These are phyloP conservation scores for Talpa occidentalis DNA, from an alignment of 2,113 vertebrate species.

Conservation along the genomic window DNA sequence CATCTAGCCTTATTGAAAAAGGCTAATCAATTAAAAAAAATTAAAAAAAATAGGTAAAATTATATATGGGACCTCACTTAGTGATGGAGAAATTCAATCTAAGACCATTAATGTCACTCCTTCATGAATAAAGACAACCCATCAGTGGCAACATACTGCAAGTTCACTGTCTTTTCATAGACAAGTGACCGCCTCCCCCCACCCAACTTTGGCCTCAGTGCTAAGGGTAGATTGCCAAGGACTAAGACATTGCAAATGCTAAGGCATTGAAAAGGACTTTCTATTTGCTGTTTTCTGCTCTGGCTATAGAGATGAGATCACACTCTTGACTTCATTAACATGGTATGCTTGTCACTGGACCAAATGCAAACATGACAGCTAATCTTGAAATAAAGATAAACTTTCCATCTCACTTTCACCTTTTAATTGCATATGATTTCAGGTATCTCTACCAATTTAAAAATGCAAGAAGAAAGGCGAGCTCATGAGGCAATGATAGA, in stretches of 20 bases:
- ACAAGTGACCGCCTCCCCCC: background rate
- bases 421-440: constrained; percentile 26
- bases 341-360: background rate
- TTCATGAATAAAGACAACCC: background rate
- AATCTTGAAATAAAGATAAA: background rate
- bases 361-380: background rate
- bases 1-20: background rate
- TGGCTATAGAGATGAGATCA: background rate
- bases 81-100: background rate
- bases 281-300: background rate
- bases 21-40: background rate
- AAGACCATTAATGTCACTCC: background rate
- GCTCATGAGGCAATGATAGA: background rate
- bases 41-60: background rate
- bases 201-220: background rate
- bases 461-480: background rate
- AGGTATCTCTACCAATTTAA: background rate
- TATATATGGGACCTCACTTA: background rate
- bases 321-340: background rate
- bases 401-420: background rate
- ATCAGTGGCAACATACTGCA: background rate
- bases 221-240: background rate
- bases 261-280: background rate
- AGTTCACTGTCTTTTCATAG: background rate
- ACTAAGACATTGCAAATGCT: too few relatives aligned